Evolutionary conservation across 2,888 invertebrate genomes (phyloP).

Genomic region (Arge pagana): DNA sequence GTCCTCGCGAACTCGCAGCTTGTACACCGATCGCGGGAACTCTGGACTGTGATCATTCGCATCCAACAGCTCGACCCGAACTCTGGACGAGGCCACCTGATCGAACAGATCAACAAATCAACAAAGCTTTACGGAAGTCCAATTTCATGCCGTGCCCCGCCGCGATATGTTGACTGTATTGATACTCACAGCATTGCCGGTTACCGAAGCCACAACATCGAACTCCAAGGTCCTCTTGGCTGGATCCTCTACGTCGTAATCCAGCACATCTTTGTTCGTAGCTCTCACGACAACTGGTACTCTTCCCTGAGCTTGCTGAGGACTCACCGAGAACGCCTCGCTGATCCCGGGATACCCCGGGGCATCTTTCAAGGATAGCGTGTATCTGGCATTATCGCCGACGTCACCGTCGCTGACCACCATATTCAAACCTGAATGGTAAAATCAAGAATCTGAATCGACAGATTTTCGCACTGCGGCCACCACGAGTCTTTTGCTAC

Average conservation of each 20-base stretch:
- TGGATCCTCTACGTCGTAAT: conserved; percentile 71
- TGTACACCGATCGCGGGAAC: conserved; percentile 68
- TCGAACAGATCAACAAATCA: no score
- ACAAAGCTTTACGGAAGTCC: no score
- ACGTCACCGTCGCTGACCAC: conserved; percentile 75
- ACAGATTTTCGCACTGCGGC: neutral
- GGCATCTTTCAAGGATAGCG: conserved; percentile 66
- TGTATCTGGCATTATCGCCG: conserved; percentile 74
- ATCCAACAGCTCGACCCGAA: conserved; percentile 71
- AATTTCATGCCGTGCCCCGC: no score
- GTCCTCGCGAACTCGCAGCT: conserved; percentile 71
- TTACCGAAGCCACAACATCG: conserved; percentile 68
- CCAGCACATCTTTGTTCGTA: conserved; percentile 67
- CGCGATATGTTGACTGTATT: no score
- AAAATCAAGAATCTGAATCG: conserved; percentile 2
- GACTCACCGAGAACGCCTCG: conserved; percentile 62
- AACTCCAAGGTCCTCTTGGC: conserved; percentile 67
- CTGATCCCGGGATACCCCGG: conserved; percentile 53
- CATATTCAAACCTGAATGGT: conserved; percentile 68
- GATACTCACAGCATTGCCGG: conserved; percentile 57
- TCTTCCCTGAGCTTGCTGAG: conserved; percentile 70
- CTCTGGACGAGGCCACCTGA: conserved; percentile 65
- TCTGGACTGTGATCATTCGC: conserved; percentile 80
- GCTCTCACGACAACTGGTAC: conserved; percentile 77
- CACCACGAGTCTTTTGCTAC: conserved; percentile 2